Evolutionary conservation across 2,797 vertebrate species (phyloP).

Genomic region (Pseudocheirus occidentalis): DNA sequence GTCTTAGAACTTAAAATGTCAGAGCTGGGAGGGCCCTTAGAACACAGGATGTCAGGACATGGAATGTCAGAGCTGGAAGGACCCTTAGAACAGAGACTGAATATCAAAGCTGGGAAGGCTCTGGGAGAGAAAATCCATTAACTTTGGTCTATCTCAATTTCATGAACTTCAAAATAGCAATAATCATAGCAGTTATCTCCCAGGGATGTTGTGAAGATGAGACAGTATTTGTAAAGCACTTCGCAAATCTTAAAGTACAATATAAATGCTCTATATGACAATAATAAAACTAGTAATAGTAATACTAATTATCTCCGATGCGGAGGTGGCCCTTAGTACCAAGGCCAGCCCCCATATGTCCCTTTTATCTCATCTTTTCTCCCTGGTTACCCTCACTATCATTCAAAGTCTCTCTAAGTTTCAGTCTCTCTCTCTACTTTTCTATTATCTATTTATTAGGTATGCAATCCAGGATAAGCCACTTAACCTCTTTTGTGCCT

Average conservation of each 20-base stretch:
- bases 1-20: neutral
- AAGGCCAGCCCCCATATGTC: neutral
- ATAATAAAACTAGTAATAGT: neutral
- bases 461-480: neutral
- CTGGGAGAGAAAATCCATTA: neutral
- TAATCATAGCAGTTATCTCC: neutral
- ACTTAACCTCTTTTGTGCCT: neutral
- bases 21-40: neutral
- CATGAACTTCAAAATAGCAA: neutral
- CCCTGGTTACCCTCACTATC: neutral
- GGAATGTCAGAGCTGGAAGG: neutral
- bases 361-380: neutral
- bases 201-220: neutral
- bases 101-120: neutral
- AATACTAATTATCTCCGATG: neutral
- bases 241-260: neutral
- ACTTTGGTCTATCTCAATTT: neutral
- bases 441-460: neutral
- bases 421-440: neutral
- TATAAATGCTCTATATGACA: neutral
- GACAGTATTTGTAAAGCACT: neutral
- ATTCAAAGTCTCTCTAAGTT: neutral
- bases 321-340: neutral
- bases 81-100: neutral
- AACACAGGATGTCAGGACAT: neutral